These are phyloP conservation scores for Thecophora atra DNA, from an alignment of 2,888 invertebrate genomes.

Conservation along the genomic window DNA sequence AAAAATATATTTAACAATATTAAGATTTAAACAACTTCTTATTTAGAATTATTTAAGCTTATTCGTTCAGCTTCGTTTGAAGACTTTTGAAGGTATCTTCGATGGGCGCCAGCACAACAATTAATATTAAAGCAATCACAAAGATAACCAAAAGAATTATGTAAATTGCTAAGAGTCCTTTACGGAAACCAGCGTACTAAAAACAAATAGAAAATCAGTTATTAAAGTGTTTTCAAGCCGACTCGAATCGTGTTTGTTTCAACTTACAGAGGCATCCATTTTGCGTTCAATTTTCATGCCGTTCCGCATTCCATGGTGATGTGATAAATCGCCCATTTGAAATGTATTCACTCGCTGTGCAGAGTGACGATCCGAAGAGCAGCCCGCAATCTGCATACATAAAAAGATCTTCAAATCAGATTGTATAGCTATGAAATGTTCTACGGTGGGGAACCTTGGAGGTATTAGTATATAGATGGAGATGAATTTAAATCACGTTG, in stretches of 20 bases:
- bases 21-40: constrained; percentile 14
- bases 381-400: constrained; percentile 76
- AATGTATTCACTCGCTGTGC: constrained; percentile 80
- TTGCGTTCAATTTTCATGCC: constrained; percentile 76
- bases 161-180: constrained; percentile 81
- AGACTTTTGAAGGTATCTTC: constrained; percentile 69
- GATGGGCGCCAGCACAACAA: constrained; percentile 80
- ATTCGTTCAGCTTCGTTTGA: constrained; percentile 42
- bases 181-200: constrained; percentile 81
- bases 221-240: not conserved
- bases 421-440: constrained; percentile 52
- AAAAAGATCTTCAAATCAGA: constrained; percentile 61
- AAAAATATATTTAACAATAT: not conserved
- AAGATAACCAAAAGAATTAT: constrained; percentile 76
- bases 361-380: constrained; percentile 78
- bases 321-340: constrained; percentile 83
- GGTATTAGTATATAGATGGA: constrained; percentile 59
- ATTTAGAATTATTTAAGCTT: constrained; percentile 15
- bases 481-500: constrained; percentile 49
- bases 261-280: constrained; percentile 80
- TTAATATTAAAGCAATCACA: constrained; percentile 77
- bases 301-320: constrained; percentile 68
- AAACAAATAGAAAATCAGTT: constrained; percentile 17
- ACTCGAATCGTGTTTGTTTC: not conserved
- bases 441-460: constrained; percentile 43